These are phyloP conservation scores for Trissolcus brochymenae DNA, from an alignment of 2,888 invertebrate genomes.

Conservation along the genomic window DNA sequence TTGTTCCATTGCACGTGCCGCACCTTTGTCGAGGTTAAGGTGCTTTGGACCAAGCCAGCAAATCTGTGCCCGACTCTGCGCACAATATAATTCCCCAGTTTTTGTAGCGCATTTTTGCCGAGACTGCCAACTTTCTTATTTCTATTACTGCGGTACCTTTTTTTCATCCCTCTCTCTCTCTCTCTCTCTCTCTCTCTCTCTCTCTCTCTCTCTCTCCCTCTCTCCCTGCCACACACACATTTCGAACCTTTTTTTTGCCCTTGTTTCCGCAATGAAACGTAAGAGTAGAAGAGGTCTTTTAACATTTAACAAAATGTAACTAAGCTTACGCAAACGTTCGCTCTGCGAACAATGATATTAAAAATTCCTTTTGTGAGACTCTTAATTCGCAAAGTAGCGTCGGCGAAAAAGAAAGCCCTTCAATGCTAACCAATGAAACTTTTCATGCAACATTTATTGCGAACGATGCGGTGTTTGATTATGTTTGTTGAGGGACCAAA, in stretches of 20 bases:
- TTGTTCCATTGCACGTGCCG: constrained; percentile 58
- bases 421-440: constrained; percentile 6
- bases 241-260: constrained; percentile 4
- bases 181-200: constrained; percentile 6
- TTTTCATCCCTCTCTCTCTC: background rate
- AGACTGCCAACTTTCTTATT: constrained; percentile 1
- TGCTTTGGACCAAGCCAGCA: constrained; percentile 45
- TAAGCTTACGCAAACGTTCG: constrained; percentile 39
- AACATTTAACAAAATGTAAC: constrained; percentile 31
- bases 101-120: constrained; percentile 9
- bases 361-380: constrained; percentile 36
- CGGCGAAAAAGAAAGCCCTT: constrained; percentile 17
- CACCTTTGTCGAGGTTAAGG: constrained; percentile 55
- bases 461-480: constrained; percentile 12
- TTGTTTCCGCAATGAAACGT: constrained; percentile 1
- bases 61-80: constrained; percentile 27
- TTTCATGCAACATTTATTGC: constrained; percentile 21
- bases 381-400: constrained; percentile 19
- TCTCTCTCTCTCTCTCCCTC: too few relatives aligned
- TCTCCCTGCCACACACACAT: background rate
- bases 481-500: constrained; percentile 26
- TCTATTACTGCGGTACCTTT: background rate
- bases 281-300: constrained; percentile 12
- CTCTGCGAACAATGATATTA: constrained; percentile 26
- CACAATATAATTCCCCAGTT: constrained; percentile 21